phyloP scores from a whole-genome alignment of 2,888 invertebrate genomes.

The Pyralis farinalis region DNA sequence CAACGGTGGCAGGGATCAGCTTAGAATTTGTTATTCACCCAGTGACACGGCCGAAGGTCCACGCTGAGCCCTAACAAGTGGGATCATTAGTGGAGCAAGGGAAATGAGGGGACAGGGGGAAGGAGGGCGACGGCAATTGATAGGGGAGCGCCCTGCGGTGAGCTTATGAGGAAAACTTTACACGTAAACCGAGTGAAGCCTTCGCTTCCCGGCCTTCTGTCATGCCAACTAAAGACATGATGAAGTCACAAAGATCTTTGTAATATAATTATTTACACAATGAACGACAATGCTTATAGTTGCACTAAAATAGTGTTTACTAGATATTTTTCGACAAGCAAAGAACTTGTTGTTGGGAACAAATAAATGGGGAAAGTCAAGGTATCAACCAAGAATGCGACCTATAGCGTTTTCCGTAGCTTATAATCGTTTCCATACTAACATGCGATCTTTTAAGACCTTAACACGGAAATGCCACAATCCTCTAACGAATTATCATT shows the following conservation, averaged over 20 bases:
- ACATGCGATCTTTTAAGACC: too few species aligned
- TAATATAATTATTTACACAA: slow-evolving; percentile 19
- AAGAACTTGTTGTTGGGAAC: too few species aligned
- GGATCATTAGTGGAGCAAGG: slow-evolving; percentile 67
- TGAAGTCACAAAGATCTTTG: slow-evolving; percentile 44
- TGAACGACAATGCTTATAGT: too few species aligned
- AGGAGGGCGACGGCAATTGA: slow-evolving; percentile 56
- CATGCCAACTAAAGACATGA: slow-evolving; percentile 40
- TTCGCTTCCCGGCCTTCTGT: slow-evolving; percentile 31
- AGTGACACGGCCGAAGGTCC: slow-evolving; percentile 73
- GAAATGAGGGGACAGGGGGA: slow-evolving; percentile 28
- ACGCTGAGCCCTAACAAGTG: slow-evolving; percentile 76
- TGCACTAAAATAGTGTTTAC: too few species aligned
- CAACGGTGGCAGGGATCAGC: slow-evolving; percentile 45
- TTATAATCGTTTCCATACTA: too few species aligned
- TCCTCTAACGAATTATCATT: too few species aligned
- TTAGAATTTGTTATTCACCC: slow-evolving; percentile 76
- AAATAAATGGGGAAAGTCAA: too few species aligned
- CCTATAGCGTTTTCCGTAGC: too few species aligned
- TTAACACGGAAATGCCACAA: too few species aligned
- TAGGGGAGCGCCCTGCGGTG: slow-evolving; percentile 72
- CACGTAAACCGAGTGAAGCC: slow-evolving; percentile 58
- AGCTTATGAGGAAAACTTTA: slow-evolving; percentile 75
- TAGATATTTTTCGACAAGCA: too few species aligned
- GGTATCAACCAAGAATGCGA: too few species aligned